Base-by-base conservation (phyloP, 2,797 vertebrate species). In the Bovichtus variegatus region DNA sequence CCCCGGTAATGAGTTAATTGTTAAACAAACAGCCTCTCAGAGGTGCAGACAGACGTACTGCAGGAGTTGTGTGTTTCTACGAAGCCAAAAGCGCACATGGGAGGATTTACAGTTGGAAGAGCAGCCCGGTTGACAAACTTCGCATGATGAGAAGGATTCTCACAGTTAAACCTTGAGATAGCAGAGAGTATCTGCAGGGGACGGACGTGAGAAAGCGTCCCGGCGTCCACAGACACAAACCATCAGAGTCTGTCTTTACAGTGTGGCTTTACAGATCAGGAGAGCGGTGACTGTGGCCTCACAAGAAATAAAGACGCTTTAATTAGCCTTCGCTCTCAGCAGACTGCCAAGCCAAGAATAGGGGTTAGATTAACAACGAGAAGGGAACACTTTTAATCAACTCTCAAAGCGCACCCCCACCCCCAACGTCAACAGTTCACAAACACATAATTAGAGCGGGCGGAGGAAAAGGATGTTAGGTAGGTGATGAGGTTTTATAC, bases 341-440 rank as follows among this genome's bases (percentile, higher is more conserved):
- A 87, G 80, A 72, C 82, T 78, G 79, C 79, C 81, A 84, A 67
- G 74, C 87, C 85, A 71, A 85, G 81, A 89, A 89, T 87, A 78
- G 86, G 46, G 79, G 85, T 87, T 88, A 74, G 78, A 91, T 89
- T 86, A 93, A 90, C 87, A 85, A 83, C 50, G 58, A 84, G 75
- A 87, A 83, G 31, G 21, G 36, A 89, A 81, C 71, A 78, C 82
- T 89, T 93, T 84, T 91, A 92, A 94, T 93, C 91, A 91, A 87
- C 80, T 87, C 92, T 85, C 84, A 85, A 86, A 91, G 85, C 43
- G 75, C 64, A 43, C 7, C 70, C 25, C 62, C 64, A 43, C 7
- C 70, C 25, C 62, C 51, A 65, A 80, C 50, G 64, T 91, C 91
- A 93, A 90, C 90, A 83, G 76, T 87, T 93, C 77, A 81, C 82